Conservation (phyloP, 2,888 invertebrate genomes). For the Malacosoma neustria region DNA sequence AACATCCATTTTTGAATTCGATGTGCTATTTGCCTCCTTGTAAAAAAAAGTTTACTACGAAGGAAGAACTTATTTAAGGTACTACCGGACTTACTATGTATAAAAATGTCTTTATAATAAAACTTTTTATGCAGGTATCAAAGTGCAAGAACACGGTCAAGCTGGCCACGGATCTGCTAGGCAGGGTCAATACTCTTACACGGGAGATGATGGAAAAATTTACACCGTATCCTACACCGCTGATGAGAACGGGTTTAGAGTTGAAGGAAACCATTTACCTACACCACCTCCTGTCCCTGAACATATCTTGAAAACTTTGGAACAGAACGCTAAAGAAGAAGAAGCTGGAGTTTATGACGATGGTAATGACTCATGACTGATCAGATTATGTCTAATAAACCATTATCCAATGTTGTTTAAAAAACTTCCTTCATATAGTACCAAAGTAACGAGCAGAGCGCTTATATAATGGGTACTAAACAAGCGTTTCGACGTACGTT, state of each 20-base stretch:
- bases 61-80: no score
- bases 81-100: no score
- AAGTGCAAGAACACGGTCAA: slow-evolving; percentile 58
- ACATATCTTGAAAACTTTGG: slow-evolving; percentile 62
- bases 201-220: slow-evolving; percentile 71
- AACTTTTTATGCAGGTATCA: no score
- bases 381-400: background rate
- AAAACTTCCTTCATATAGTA: background rate
- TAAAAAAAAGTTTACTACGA: no score
- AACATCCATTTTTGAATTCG: no score
- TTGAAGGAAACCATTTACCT: slow-evolving; percentile 72
- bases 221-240: slow-evolving; percentile 72
- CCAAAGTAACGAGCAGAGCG: no score
- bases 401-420: background rate
- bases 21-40: no score
- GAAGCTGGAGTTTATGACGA: slow-evolving; percentile 66
- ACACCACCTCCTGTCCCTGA: slow-evolving; percentile 75
- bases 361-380: slow-evolving; percentile 32
- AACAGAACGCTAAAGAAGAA: slow-evolving; percentile 63
- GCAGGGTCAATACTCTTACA: slow-evolving; percentile 73
- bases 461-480: no score
- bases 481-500: no score
- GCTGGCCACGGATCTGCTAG: slow-evolving; percentile 48
- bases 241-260: slow-evolving; percentile 74
- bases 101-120: no score